These are phyloP conservation scores for Drosophila fungiperda DNA, from an alignment of 2,888 invertebrate species.

Conservation along the genomic window DNA sequence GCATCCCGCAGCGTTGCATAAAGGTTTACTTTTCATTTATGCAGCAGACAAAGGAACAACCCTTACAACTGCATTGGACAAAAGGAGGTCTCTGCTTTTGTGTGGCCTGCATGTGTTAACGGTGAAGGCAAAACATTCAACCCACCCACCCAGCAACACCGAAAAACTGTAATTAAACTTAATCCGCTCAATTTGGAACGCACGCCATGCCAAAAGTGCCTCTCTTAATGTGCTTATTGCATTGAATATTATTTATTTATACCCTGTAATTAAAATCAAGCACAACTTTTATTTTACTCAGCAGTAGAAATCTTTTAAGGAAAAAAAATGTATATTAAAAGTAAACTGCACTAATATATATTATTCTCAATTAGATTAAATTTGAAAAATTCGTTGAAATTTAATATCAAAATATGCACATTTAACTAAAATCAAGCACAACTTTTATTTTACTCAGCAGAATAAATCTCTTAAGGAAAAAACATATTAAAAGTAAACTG, in stretches of 20 bases:
- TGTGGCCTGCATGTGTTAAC: conserved; percentile 12
- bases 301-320: neutral
- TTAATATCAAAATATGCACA: neutral
- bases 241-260: conserved; percentile 25
- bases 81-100: conserved; percentile 27
- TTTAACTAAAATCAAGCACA: neutral
- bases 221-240: conserved; percentile 39
- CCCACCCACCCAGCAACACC: conserved; percentile 24
- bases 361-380: neutral
- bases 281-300: too few relatives aligned
- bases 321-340: too few relatives aligned
- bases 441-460: neutral
- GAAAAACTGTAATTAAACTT: conserved; percentile 82
- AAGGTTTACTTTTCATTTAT: conserved; percentile 74
- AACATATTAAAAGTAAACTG: neutral
- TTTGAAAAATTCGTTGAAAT: fast-evolving
- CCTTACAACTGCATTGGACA: conserved; percentile 65
- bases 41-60: conserved; percentile 67
- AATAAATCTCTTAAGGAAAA: neutral
- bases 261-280: conserved; percentile 16
- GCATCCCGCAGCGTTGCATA: conserved; percentile 71
- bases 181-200: conserved; percentile 82
- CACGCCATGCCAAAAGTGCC: conserved; percentile 57
- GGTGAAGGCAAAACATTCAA: conserved; percentile 1
- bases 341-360: neutral